Percentiles rank a stretch among this genome's conserved stretches.
These are phyloP conservation scores for Petrocephalus microphthalmus DNA, from an alignment of 2,113 vertebrate genomes.

Conservation along the genomic window DNA sequence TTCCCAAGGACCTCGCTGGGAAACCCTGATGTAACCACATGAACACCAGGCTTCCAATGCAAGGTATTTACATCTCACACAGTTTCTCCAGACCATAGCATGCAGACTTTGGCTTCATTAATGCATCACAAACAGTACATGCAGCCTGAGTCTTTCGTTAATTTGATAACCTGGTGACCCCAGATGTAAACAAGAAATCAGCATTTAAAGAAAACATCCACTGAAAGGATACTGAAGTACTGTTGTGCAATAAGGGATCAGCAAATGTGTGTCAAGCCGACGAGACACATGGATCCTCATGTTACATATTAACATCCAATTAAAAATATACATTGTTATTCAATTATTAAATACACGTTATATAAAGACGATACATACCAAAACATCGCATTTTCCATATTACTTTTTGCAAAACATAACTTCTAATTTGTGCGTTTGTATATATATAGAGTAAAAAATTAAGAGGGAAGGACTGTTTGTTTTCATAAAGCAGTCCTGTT, in stretches of 20 bases:
- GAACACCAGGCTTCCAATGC: neutral
- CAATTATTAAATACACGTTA: neutral
- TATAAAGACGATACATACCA: neutral
- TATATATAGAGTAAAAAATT: neutral
- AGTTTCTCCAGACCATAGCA: neutral
- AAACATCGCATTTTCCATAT: neutral
- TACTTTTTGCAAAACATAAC: neutral
- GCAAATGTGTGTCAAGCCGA: neutral
- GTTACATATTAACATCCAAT: neutral
- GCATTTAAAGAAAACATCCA: neutral
- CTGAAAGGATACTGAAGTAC: neutral
- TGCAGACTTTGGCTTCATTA: neutral
- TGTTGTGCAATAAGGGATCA: neutral
- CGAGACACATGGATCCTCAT: neutral
- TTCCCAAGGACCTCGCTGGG: too few relatives aligned
- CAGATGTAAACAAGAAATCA: neutral
- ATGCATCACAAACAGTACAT: neutral
- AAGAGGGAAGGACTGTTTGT: neutral
- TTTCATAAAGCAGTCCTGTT: neutral
- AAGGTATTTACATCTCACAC: neutral
- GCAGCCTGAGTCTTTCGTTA: neutral
- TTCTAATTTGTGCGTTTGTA: neutral
- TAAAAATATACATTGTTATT: neutral
- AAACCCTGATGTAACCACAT: neutral
- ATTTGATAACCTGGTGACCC: neutral